Base-by-base conservation (phyloP, 2,888 invertebrate genomes). In the Tanytarsus gracilentus region DNA sequence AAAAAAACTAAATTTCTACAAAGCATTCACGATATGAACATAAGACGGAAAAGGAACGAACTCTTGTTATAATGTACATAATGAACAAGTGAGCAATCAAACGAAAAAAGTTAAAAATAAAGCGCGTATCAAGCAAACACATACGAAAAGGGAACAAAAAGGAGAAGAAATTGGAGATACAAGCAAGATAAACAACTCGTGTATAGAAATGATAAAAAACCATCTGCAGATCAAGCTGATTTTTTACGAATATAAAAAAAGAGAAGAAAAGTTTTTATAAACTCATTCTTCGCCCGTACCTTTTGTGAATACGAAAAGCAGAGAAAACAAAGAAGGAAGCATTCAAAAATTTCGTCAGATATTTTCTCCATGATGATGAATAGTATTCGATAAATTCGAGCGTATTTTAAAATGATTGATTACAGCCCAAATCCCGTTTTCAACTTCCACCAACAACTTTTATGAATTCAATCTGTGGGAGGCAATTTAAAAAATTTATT, bases 161-260 rank as follows among this genome's bases (percentile, higher is more conserved):
- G 18, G 3, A 29, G 48, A 58, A 48, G 30, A n/a, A 58, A 49
- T n/a, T 49, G 27, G 27, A 49, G 27, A 25, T 27, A 49, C n/a
- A 49, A n/a, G 30, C 8, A 58, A 58, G 58, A 58, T 58, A 58
- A 58, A 58, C 58, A 55, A 55, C 27, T n/a, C n/a, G n/a, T n/a
- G n/a, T n/a, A n/a, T n/a, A 52, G 14, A 23, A 29, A 33, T n/a
- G 23, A 44, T 23, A 44, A 18, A 26, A 53, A 58, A 58, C 58
- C 58, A 58, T 58, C 58, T 58, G 58, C 58, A 58, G 39, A 48
- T 58, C 18, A 58, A 21, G 48, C 14, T 16, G 44, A 40, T 23
- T 56, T 40, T 56, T 39, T 56, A 56, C 40, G 55, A 40, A 27
- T 11, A 33, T 1, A 33, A 23, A 23, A 44, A 23, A 44, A 9